Evolutionary conservation across 1,140 invertebrate species (phyloP).

Genomic region (Pararge aegeria): DNA sequence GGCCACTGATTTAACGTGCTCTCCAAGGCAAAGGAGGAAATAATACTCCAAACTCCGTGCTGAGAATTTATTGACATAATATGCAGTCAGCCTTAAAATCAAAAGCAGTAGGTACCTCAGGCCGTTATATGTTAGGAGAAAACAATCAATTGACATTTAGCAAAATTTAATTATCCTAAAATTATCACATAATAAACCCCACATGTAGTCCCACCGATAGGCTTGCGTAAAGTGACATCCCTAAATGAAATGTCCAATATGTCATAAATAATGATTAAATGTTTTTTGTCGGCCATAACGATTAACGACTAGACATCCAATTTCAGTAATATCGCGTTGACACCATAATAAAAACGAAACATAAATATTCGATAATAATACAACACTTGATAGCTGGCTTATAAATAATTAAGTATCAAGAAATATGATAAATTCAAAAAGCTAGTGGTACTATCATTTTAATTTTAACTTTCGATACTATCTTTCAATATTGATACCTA

Average conservation of each 20-base stretch:
- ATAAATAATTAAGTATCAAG: constrained; percentile 31
- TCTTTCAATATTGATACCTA: no score
- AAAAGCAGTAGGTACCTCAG: no score
- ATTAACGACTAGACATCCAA: constrained; percentile 41
- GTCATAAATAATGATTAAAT: constrained; percentile 54
- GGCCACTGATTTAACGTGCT: no score
- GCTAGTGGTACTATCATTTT: background rate
- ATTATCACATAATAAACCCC: background rate
- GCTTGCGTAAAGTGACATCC: constrained; percentile 24
- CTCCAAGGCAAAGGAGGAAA: no score
- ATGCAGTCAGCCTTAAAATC: no score
- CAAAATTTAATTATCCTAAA: background rate
- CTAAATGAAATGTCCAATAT: constrained; percentile 41
- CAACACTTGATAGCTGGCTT: constrained; percentile 41
- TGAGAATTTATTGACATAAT: no score
- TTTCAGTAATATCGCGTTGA: constrained; percentile 46
- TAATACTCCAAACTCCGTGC: no score
- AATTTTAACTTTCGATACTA: no score
- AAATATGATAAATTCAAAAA: constrained; percentile 2
- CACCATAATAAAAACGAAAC: constrained; percentile 47
- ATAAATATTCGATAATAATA: constrained; percentile 46
- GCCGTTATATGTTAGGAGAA: background rate
- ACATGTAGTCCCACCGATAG: no score
- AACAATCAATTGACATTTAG: background rate
- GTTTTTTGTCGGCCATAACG: constrained; percentile 44